Evolutionary conservation across 2,113 vertebrate species (phyloP), one percentile per base, ranked within the genome.

Genomic region (Chitala chitala): DNA sequence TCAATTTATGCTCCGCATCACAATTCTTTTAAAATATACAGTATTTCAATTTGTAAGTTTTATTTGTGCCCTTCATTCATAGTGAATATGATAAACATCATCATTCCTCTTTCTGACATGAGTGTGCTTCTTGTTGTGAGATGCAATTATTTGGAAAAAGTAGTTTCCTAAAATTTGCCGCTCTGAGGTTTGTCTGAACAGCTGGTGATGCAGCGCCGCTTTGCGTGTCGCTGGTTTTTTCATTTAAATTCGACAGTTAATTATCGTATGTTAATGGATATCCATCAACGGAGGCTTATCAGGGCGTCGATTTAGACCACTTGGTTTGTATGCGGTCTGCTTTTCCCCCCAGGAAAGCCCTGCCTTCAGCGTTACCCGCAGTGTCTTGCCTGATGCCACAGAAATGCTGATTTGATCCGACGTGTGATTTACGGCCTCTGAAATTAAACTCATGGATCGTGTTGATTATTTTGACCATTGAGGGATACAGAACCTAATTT

Each of bases 161-260:
- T 51, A 3, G n/a, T 54, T 54, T 22, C 24, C 31, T 29, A 26
- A 5, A 5, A n/a, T n/a, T n/a, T 29, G 29, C 33, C 17, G 56
- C 29, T 59, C 33, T 59, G 56, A 15, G 56, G 56, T 59, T 59
- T 59, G 38, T 63, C 59, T 63, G 31, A 36, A 63, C 33, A 63
- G 59, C 59, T 15, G 44, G 5, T 29, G 29, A 33, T n/a, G n/a
- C n/a, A n/a, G n/a, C n/a, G 31, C 33, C n/a, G 31, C 1, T 63
- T 63, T 63, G 20, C 38, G 33, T 8, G 17, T n/a, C n/a, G n/a
- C n/a, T n/a, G 33, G n/a, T 63, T 63, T 63, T 63, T 1, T 29
- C 59, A 63, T 63, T 63, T 33, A 63, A 38, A 63, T 63, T 63
- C 59, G 9, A 29, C 59, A 8, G 59, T 36, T 63, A 20, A 63